Base-by-base conservation (phyloP, 1,140 invertebrate species). In the Diprion similis region DNA sequence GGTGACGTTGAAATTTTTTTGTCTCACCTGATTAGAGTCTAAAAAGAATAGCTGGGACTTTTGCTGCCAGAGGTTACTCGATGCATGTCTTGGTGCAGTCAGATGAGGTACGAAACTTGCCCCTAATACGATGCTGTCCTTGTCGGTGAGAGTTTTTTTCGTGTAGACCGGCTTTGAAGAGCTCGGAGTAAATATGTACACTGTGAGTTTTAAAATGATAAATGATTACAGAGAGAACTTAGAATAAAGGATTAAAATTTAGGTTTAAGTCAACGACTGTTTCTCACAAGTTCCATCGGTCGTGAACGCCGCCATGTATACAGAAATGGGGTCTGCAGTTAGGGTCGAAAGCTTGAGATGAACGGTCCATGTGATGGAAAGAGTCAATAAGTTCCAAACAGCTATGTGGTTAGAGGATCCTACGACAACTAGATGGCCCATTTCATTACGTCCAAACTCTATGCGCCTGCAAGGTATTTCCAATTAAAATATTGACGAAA, bases 311-410 rank as follows among this genome's bases (percentile, higher is more conserved):
- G 93, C 92, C 87, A 94, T 91, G 51, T 92, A 88, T 59, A 89
- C 90, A 15, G 92, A 91, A 8, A 89, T 81, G 15, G 90, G 89
- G 87, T 95, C 94, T 59, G 89, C 80, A 24, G 90, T 77, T 37
- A 94, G 81, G 64, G 87, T 83, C 13, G 83, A 79, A 1, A 90
- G 81, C 64, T 86, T 83, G 47, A 94, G 78, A 4, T 89, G 85
- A 48, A 94, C 89, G 75, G 89, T 89, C 89, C 91, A 92, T 8
- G 88, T 83, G 64, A 94, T 76, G 8, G 89, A 89, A 1, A 94
- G 87, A 1, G 92, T 92, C 69, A 95, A 84, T 37, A 95, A 83
- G 88, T 95, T 92, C 94, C 94, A 95, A 9, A 93, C 91, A 46
- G 89, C 87, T 1, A 95, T 79, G 71, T 90, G 87, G 47, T 88